Base-by-base conservation (phyloP, 1,140 invertebrate species). In the Drosophila ambigua region DNA sequence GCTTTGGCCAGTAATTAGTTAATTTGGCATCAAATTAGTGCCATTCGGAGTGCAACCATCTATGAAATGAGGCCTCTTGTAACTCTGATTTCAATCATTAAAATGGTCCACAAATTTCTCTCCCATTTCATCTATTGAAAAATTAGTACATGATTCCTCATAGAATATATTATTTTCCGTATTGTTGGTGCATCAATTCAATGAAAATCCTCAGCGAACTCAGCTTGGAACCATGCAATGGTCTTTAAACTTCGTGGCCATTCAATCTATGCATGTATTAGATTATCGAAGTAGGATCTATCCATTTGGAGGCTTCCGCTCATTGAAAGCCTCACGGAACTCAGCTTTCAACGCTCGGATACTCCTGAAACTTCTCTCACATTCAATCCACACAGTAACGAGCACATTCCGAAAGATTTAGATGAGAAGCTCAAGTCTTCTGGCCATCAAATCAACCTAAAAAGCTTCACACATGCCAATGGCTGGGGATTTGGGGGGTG, bases 391-490 rank as follows among this genome's bases (percentile, higher is more conserved):
- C 35, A 2, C 4, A 13, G 35, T 4, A 39, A 39, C 35, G 35
- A 13, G 11, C 35, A 39, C 11, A 39, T 39, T 39, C 35, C 13
- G 11, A 5, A 3, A 6, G 2, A 49, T 9, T 13, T n/a, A 24
- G 46, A 11, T 13, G 23, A 49, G 20, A 46, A 13, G 35, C 35
- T 39, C 11, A 39, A 39, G 35, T 13, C 35, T 39, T 1, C 35
- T 39, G 35, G 44, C 31, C 44, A 49, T 49, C 58, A 43, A 41
- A 65, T 41, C 35, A 8, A 45, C 11, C 60, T 35, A 26, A 67
- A 67, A 52, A 13, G 35, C 46, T 51, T 65, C 46, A 67, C 61
- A 65, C 64, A 43, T n/a, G n/a, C 44, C 11, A 13, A 39, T 53
- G 28, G 24, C 15, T 39, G 65, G 4, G 16, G 43, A 24, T 16